Evolutionary conservation across 2,113 vertebrate species (phyloP), one percentile per base, ranked within the genome.

Genomic region (Melospiza melodia): DNA sequence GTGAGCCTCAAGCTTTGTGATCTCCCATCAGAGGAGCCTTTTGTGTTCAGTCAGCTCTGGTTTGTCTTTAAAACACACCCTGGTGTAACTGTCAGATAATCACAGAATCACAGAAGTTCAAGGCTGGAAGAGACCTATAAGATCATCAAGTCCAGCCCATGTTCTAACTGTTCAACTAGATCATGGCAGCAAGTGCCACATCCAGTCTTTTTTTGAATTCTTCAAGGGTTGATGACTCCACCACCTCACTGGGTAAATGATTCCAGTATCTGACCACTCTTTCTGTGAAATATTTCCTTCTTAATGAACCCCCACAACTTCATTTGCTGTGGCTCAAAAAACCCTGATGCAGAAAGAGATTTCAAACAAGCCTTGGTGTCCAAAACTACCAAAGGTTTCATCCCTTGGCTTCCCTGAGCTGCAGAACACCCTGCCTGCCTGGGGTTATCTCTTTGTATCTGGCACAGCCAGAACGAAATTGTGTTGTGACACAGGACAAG

Each of bases 261-360:
- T 37, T 37, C 37, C 37, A 37, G 37, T 37, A 37, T 37, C 37
- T 37, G 37, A 37, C 37, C 37, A 37, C 37, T 37, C 37, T 37
- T 37, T 37, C 37, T 37, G 37, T 37, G 37, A 37, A 37, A 37
- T 37, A 37, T 37, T 37, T 37, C 37, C 37, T 37, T 37, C 37
- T 37, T 37, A 37, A n/a, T 15, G n/a, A 55, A 63, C 33, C 41
- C 5, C 0, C 51, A 12, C 15, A 15, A 0, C n/a, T 58, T 25
- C 39, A 3, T 46, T 33, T 51, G 28, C 69, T 30, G 73, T 15
- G 43, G 52, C 12, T 5, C 15, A 33, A n/a, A 92, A 59, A 11
- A 6, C 19, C 21, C 48, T 10, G 35, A 30, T 35, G 35, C 10
- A 2, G 41, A 48, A 10, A 19, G 35, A 0, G 5, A 39, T 87